phyloP scores from a whole-genome alignment of 2,113 vertebrate genomes.

The Ibidorhyncha struthersii region DNA sequence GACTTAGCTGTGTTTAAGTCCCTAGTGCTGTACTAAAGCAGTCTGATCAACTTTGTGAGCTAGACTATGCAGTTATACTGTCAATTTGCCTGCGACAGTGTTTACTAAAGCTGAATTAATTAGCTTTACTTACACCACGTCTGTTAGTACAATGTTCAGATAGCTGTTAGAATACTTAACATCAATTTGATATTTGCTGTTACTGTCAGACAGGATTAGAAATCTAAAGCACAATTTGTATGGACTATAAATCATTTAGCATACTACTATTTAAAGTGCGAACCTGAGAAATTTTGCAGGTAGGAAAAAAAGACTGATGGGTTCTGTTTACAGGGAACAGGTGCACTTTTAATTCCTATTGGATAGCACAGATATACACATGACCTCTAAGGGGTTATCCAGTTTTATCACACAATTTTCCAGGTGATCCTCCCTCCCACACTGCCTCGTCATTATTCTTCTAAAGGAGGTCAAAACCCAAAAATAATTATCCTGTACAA shows the following conservation, averaged over 20 bases:
- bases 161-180: not conserved
- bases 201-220: not conserved
- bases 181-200: not conserved
- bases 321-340: not conserved
- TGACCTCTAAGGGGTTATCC: not conserved
- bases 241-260: not conserved
- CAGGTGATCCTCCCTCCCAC: not conserved
- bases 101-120: slow-evolving; percentile 24
- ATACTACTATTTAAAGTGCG: not conserved
- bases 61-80: not conserved
- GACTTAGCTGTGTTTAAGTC: not conserved
- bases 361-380: not conserved
- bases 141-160: slow-evolving; percentile 4
- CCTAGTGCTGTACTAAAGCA: not conserved
- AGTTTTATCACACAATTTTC: not conserved
- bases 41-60: not conserved
- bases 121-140: not conserved
- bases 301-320: not conserved
- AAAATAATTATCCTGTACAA: not conserved
- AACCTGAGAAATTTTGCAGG: not conserved
- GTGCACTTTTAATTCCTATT: not conserved
- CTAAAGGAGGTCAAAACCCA: not conserved
- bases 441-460: not conserved
- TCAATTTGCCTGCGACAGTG: not conserved
- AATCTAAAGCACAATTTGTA: not conserved